These are phyloP conservation scores for Melanotaenia duboulayi DNA, from an alignment of 2,113 vertebrate species.

Conservation along the genomic window DNA sequence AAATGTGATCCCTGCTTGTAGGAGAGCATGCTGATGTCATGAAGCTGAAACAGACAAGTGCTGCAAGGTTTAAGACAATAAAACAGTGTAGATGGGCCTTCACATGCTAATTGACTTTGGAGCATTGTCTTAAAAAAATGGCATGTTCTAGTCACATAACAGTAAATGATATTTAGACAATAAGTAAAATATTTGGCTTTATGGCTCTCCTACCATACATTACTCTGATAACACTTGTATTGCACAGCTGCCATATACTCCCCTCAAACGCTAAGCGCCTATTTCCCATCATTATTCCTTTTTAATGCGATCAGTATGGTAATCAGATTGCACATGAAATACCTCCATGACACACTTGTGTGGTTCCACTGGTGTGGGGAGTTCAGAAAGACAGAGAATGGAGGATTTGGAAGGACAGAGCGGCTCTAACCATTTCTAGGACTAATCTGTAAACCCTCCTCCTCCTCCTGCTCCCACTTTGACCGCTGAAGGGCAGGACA, in stretches of 20 bases:
- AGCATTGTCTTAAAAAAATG: background rate
- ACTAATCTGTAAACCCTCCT: conserved; percentile 62
- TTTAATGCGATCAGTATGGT: conserved; percentile 87
- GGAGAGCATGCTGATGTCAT: conserved; percentile 17
- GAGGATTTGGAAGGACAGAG: conserved; percentile 57
- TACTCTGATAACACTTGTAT: conserved; percentile 48
- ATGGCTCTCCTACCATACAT: conserved; percentile 36
- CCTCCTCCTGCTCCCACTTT: conserved; percentile 43
- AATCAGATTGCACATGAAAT: conserved; percentile 88
- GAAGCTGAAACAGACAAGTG: conserved; percentile 16
- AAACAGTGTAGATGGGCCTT: conserved; percentile 13
- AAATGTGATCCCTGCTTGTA: conserved; percentile 50
- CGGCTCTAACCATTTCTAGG: conserved; percentile 54
- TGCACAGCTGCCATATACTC: conserved; percentile 54
- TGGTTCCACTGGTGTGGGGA: conserved; percentile 50
- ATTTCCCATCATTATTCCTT: conserved; percentile 84
- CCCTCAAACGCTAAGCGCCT: conserved; percentile 82
- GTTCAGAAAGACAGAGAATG: conserved; percentile 44
- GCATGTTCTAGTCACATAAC: conserved; percentile 9
- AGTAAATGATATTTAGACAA: conserved; percentile 17
- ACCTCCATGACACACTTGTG: conserved; percentile 81
- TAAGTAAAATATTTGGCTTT: conserved; percentile 14
- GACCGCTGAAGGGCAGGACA: conserved; percentile 34
- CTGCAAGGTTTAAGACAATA: conserved; percentile 5
- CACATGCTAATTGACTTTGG: background rate